Base-by-base conservation (phyloP, 2,113 vertebrate genomes). In the Centropus bengalensis region DNA sequence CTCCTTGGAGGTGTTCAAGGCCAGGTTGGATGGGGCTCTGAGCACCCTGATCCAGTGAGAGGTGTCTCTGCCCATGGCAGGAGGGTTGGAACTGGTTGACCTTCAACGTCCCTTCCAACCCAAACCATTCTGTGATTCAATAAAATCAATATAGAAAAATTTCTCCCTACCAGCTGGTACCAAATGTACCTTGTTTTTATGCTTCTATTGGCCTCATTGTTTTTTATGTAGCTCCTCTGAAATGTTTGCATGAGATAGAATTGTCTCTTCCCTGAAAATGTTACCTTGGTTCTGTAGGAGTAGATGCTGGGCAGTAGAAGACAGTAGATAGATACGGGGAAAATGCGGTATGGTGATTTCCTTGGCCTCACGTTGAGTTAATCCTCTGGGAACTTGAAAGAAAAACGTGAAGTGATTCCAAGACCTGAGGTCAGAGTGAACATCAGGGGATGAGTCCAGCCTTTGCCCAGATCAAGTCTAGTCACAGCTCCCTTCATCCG, bases 271-370 rank as follows among this genome's bases (percentile, higher is more conserved):
- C 10, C 33, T 69, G 58, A 60, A 28, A 74, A 51, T 27, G 21
- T 22, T 59, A 21, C 5, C 9, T 5, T 64, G 38, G 42, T 62
- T 80, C 51, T 67, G 52, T n/a, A 51, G 45, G 45, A 69, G 30
- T 36, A 74, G 36, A 23, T 7, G 3, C 12, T 0, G 0, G 52
- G 33, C 26, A 66, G 47, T 8, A n/a, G 32, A 51, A 38, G 32
- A 47, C 13, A 67, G 49, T 8, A 22, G 69, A 8, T 9, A 68
- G 66, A 44, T 5, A 17, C 27, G 12, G 27, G 27, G 45, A 9
- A 87, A 79, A 58, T 16, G 5, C 44, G 55, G 5, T 4, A 5
- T 2, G 1, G 8, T 30, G 23, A 28, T 62, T 91, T 86, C 15
- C 16, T 63, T 2, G 1, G 36, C 21, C 23, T 91, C 8, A 1